Evolutionary conservation across 2,113 vertebrate genomes (phyloP), one percentile per base, ranked within the genome.

Genomic region (Trogon surrucura): DNA sequence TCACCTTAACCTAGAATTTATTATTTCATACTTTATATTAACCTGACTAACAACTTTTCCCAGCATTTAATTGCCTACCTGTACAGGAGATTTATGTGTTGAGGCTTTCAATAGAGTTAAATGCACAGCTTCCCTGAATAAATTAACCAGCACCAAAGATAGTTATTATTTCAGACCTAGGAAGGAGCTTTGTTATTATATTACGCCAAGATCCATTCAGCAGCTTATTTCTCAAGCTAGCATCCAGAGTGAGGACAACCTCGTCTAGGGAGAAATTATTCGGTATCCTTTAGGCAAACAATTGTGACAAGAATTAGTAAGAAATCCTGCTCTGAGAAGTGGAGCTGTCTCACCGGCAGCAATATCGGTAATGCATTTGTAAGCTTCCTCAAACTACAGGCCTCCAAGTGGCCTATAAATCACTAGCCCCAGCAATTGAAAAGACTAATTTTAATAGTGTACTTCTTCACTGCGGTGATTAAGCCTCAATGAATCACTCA

Each of bases 401-500:
- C 91, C 96, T 97, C 89, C 75, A 44, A 91, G 71, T 91, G 91
- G 72, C 81, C 94, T 93, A 90, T 91, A 89, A 95, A 95, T 89
- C 96, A 79, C 93, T 85, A 95, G 79, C 91, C 86, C 61, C 66
- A 82, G 87, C 91, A 95, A 83, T 47, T 92, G 96, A 96, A 95
- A 78, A 94, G 66, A 85, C 94, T 86, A 89, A 95, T 94, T 93
- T 93, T 92, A 85, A 54, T 74, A 96, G 91, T 83, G 87, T 89
- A 48, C 91, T 92, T 93, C 79, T 91, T 85, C 86, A 86, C 57
- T 41, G 77, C 23, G 45, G 64, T 86, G 87, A 85, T 73, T 78
- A 95, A 95, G 78, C 47, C 79, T 79, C 92, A 91, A 90, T 91
- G 93, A 96, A 95, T 97, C 94, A 96, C 91, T 92, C 86, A 66